Evolutionary conservation across 1,140 invertebrate species (phyloP), one percentile per base, ranked within the genome.

Genomic region (Drosophila erecta): DNA sequence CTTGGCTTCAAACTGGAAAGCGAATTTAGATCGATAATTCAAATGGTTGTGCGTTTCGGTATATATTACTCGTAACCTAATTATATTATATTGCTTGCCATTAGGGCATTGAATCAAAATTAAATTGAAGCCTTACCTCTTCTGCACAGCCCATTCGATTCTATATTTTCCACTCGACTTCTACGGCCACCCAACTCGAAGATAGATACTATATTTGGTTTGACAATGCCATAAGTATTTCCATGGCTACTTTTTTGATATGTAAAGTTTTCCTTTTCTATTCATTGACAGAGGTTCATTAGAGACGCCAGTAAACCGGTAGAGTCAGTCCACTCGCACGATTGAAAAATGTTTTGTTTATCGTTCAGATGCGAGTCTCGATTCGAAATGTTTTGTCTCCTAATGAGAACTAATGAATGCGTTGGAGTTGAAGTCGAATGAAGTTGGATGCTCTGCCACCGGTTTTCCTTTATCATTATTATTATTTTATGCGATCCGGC

Each of bases 351-450:
- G 46, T 30, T 71, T 72, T 72, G 69, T 72, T 72, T 72, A 72
- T 72, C 50, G 65, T 40, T 40, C 20, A n/a, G 46, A 72, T 38
- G 46, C 66, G 46, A 56, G 65, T 33, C 70, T 70, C 24, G 27
- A 49, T 17, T 22, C 14, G 12, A 59, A 72, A 71, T 71, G 53
- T 43, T 72, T 59, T 72, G 55, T 72, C 66, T 51, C 64, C 33
- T 72, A 72, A 72, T 72, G 69, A 72, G 69, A 72, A 72, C 69
- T 72, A 72, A 72, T 72, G 69, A 72, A 72, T 72, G 69, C 69
- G 69, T 72, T 70, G 67, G 67, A 70, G 69, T 72, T 20, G 22
- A 38, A 20, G 41, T 11, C 20, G 15, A 17, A 17, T 17, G 17
- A 33, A 20, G 41, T 20, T 44, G 3, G 46, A 37, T 15, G 30